phyloP scores from a whole-genome alignment of 1,140 invertebrate species.

The Tachypleus tridentatus region DNA sequence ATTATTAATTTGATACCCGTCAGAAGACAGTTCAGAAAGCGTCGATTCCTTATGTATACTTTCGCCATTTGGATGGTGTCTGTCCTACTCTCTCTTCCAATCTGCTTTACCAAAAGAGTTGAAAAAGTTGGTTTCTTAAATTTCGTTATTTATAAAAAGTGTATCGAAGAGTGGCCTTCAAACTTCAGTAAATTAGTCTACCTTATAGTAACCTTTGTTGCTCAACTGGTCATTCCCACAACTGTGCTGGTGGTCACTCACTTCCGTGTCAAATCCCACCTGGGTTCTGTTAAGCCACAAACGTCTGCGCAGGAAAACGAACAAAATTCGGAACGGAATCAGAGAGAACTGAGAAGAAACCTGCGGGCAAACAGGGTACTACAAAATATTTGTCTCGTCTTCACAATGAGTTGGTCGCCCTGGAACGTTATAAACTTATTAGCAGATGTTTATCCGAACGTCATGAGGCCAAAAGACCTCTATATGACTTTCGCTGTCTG shows the following conservation, averaged over 20 bases:
- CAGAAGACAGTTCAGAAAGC: conserved; percentile 29
- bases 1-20: conserved; percentile 35
- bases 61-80: conserved; percentile 44
- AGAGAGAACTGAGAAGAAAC: conserved; percentile 38
- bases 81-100: conserved; percentile 37
- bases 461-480: conserved; percentile 29
- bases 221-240: conserved; percentile 44
- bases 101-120: conserved; percentile 37
- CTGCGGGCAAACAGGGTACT: conserved; percentile 37
- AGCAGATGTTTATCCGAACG: conserved; percentile 31
- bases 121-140: conserved; percentile 30
- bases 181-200: conserved; percentile 36
- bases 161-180: conserved; percentile 37
- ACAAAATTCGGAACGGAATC: conserved; percentile 2
- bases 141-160: conserved; percentile 32
- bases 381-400: conserved; percentile 30
- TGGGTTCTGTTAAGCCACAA: conserved; percentile 24
- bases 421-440: conserved; percentile 42
- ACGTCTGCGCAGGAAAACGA: background rate
- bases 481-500: conserved; percentile 42
- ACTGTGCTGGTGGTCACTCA: conserved; percentile 42
- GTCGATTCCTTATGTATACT: conserved; percentile 6
- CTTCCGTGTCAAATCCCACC: conserved; percentile 38
- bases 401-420: conserved; percentile 39
- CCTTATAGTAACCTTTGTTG: conserved; percentile 39